These are phyloP conservation scores for Protophormia terraenovae DNA, from an alignment of 2,888 invertebrate genomes.

Conservation along the genomic window DNA sequence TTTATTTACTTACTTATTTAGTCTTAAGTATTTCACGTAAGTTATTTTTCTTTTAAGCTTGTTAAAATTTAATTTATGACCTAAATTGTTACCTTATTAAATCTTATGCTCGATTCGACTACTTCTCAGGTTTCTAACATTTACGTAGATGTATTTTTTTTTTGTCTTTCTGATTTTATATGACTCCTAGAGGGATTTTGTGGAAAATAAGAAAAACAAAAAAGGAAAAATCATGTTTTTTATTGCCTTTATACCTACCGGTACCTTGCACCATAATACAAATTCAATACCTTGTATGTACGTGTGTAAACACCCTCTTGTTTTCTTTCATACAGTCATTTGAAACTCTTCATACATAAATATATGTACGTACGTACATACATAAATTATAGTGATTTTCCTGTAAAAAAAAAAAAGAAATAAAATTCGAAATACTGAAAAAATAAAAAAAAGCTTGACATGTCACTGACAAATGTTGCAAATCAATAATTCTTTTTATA, in stretches of 20 bases:
- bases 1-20: background rate
- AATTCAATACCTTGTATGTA: background rate
- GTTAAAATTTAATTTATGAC: conserved; percentile 32
- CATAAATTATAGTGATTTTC: conserved; percentile 50
- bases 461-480: conserved; percentile 69
- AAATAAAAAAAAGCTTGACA: conserved; percentile 41
- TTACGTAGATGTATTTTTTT: background rate
- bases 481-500: conserved; percentile 66
- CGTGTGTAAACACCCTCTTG: background rate
- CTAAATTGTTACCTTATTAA: conserved; percentile 32
- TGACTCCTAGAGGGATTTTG: conserved; percentile 1
- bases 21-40: background rate
- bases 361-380: conserved; percentile 54
- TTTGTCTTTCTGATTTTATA: background rate
- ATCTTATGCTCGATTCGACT: background rate
- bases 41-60: background rate
- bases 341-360: conserved; percentile 57
- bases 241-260: conserved; percentile 37
- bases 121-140: background rate
- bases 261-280: conserved; percentile 18
- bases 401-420: conserved; percentile 11
- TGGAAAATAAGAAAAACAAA: conserved; percentile 4
- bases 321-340: background rate
- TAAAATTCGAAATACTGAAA: conserved; percentile 13
- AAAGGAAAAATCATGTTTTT: conserved; percentile 10